Percentiles rank a stretch among this genome's conserved stretches.
phyloP scores from a whole-genome alignment of 2,113 vertebrate species.

The Microcebus murinus region DNA sequence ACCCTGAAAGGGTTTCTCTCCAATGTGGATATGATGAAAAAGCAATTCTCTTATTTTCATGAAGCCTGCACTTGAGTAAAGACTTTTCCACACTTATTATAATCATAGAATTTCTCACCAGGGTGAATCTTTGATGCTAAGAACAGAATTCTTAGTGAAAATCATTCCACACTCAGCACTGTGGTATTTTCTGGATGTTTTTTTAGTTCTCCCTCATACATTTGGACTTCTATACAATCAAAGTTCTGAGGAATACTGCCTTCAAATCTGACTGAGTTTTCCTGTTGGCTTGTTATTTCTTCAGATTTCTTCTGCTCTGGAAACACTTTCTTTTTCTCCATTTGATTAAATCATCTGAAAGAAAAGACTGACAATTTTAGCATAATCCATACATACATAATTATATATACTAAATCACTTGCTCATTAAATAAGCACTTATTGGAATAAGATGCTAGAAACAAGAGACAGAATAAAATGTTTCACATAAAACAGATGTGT shows the following conservation, averaged over 20 bases:
- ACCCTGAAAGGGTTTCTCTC: conserved; percentile 61
- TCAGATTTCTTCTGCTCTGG: background rate
- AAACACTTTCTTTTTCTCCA: background rate
- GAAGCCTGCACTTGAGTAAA: background rate
- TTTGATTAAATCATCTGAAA: background rate
- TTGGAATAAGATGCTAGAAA: background rate
- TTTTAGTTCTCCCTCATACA: background rate
- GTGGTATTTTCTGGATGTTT: background rate
- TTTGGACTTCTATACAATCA: background rate
- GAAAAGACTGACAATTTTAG: background rate
- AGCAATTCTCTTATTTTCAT: background rate
- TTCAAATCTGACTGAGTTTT: background rate
- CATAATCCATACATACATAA: background rate
- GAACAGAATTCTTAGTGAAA: background rate
- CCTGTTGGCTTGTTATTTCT: background rate
- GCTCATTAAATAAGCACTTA: background rate
- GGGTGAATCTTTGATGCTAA: background rate
- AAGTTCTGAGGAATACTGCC: background rate
- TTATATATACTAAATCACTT: background rate
- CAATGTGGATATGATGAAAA: background rate
- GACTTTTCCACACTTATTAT: background rate
- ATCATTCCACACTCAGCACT: background rate
- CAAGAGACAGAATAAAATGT: background rate
- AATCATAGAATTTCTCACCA: background rate
- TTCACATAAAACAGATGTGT: background rate